Evolutionary conservation across 1,140 invertebrate species (phyloP).

Genomic region (Pantala flavescens): DNA sequence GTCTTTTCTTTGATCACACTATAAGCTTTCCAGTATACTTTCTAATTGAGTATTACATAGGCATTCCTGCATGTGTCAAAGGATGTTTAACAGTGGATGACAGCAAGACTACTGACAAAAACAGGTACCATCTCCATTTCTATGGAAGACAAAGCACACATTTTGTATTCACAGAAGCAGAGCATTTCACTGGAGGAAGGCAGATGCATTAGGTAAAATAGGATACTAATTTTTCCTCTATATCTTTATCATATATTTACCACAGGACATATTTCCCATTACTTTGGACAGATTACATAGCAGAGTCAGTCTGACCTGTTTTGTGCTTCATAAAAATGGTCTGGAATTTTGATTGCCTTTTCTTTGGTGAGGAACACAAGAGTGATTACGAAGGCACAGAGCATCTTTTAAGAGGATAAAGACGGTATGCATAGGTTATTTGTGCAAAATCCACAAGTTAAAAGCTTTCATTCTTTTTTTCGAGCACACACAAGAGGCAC

Average conservation of each 20-base stretch:
- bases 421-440: constrained; percentile 5
- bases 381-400: constrained; percentile 8
- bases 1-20: constrained; percentile 6
- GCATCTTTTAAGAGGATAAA: not conserved
- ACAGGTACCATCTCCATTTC: constrained; percentile 8
- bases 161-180: constrained; percentile 1
- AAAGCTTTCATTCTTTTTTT: not conserved
- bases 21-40: constrained; percentile 7
- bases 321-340: constrained; percentile 8
- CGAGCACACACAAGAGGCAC: not conserved
- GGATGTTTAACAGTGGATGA: constrained; percentile 1
- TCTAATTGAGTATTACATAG: not conserved
- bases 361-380: constrained; percentile 8
- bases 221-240: not conserved
- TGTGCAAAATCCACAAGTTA: constrained; percentile 6
- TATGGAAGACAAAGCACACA: constrained; percentile 9
- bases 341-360: constrained; percentile 9
- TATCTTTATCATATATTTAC: not conserved
- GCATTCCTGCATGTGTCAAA: not conserved
- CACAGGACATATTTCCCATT: constrained; percentile 3
- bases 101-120: constrained; percentile 9
- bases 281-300: constrained; percentile 9
- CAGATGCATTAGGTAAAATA: constrained; percentile 10
- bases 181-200: constrained; percentile 7
- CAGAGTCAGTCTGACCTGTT: constrained; percentile 7